Base-by-base conservation (phyloP, 1,140 invertebrate genomes). In the Drosophila bocki region DNA sequence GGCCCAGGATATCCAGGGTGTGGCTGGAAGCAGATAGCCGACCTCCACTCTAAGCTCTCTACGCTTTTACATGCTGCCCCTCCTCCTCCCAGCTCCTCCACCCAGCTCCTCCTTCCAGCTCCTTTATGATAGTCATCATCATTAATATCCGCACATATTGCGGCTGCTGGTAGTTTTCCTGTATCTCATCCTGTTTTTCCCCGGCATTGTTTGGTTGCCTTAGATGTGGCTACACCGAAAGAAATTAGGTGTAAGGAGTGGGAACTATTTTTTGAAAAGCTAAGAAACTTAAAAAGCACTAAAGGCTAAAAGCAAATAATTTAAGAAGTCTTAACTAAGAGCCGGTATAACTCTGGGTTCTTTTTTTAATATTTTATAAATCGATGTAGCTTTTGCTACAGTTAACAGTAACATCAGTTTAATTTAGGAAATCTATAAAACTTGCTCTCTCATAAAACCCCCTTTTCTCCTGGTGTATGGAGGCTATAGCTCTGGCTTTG, bases 71-170 rank as follows among this genome's bases (percentile, higher is more conserved):
- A 17, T 3, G 9, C 26, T 45, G 12, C n/a, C 39, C 13, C 22
- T 37, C 3, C 11, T 12, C 7, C 13, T 12, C 7, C n/a, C 11
- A 13, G 3, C 19, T 12, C 17, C 11, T 50, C 8, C 42, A 3
- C 6, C 19, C 9, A 45, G 6, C 22, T 8, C 19, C n/a, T 32
- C 9, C 15, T 29, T 9, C n/a, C 48, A 35, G 13, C 37, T 39
- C 67, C 67, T 45, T 72, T 72, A 70, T 72, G 69, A 72, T 71
- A 72, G 70, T 74, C 68, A 72, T 74, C 70, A 74, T 60, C 70
- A 74, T 74, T 72, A 74, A 74, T 74, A 74, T 72, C 45, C 68
- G 53, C 69, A 72, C 68, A 72, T 72, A 72, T 59, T 72, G 69
- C 53, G 67, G 67, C 44, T 59, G 67, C 51, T 72, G 53, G 51